phyloP scores from a whole-genome alignment of 2,113 vertebrate species.

The Dolichallabes microphthalmus region DNA sequence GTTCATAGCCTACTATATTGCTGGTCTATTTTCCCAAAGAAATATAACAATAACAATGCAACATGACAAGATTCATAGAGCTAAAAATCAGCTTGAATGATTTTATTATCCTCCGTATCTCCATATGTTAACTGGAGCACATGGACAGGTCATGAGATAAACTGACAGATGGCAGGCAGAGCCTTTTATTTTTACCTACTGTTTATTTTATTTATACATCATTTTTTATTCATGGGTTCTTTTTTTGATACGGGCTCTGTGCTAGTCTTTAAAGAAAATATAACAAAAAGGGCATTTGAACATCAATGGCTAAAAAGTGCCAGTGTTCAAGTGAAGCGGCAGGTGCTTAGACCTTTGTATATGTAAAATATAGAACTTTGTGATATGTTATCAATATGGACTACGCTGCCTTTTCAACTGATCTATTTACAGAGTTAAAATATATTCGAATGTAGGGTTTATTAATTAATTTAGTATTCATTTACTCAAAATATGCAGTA shows the following conservation, averaged over 20 bases:
- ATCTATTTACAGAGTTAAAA: background rate
- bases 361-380: background rate
- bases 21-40: background rate
- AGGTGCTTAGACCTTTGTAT: background rate
- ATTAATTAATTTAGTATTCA: too few relatives aligned
- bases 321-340: background rate
- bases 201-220: conserved; percentile 1
- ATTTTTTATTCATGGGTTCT: background rate
- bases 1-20: background rate
- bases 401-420: background rate
- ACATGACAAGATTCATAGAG: background rate
- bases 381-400: background rate
- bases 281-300: background rate
- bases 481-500: too few relatives aligned
- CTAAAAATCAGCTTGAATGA: background rate
- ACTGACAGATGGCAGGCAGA: background rate
- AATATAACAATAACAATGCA: background rate
- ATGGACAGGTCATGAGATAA: background rate
- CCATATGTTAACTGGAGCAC: background rate
- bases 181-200: background rate
- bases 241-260: background rate
- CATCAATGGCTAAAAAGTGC: background rate
- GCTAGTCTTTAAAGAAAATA: background rate
- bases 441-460: background rate
- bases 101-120: background rate